A percentile compares a stretch with the other conserved stretches of the same genome.
These are phyloP conservation scores for Machimus atricapillus DNA, from an alignment of 2,888 invertebrate species.

Conservation along the genomic window DNA sequence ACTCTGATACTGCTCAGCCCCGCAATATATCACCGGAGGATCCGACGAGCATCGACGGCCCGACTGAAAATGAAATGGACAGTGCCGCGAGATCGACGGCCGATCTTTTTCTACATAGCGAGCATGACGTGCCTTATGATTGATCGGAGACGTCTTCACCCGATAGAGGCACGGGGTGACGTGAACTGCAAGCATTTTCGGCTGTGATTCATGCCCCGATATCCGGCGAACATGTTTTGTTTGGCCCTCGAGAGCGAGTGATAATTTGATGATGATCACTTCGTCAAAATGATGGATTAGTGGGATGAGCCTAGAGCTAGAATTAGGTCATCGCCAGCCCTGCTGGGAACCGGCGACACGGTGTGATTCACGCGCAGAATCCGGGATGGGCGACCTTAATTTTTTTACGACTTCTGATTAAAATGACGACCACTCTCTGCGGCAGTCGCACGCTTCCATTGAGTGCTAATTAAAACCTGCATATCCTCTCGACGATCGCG, in stretches of 20 bases:
- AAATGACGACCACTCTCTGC: not conserved
- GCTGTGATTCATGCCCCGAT: slow-evolving; percentile 31
- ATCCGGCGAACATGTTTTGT: slow-evolving; percentile 28
- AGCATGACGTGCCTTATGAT: slow-evolving; percentile 15
- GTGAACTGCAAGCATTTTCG: not conserved
- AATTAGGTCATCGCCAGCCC: slow-evolving; percentile 32
- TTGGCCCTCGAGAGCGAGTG: slow-evolving; percentile 24
- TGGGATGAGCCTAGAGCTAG: slow-evolving; percentile 21
- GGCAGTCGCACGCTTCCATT: not conserved
- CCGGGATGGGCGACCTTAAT: not conserved
- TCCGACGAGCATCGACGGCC: not conserved
- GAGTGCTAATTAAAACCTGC: not conserved
- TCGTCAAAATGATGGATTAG: slow-evolving; percentile 41
- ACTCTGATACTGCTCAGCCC: not conserved
- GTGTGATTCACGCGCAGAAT: slow-evolving; percentile 1
- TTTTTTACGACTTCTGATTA: slow-evolving; percentile 6
- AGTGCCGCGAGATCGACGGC: slow-evolving; percentile 4
- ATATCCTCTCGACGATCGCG: not conserved
- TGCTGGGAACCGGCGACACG: not conserved
- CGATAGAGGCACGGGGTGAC: not conserved
- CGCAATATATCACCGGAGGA: not conserved
- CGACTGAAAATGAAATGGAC: slow-evolving; percentile 17
- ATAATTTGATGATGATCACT: slow-evolving; percentile 39
- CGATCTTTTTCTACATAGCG: slow-evolving; percentile 1
- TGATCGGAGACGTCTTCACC: not conserved